Evolutionary conservation across 2,113 vertebrate species (phyloP).

Genomic region (Alces alces): DNA sequence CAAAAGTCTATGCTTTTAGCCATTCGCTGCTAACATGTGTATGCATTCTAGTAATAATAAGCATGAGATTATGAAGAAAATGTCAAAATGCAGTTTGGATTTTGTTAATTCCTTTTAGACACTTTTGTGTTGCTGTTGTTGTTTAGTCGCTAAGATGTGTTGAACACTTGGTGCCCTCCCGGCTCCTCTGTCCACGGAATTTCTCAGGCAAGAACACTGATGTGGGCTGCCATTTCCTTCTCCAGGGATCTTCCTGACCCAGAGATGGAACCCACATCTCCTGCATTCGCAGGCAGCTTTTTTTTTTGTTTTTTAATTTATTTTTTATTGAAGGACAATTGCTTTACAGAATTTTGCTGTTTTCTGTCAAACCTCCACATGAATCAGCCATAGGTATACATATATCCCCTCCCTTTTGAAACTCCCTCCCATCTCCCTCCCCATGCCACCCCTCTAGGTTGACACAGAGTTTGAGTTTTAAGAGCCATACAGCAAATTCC

Average conservation of each 20-base stretch:
- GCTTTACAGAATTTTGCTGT: background rate
- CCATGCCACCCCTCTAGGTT: background rate
- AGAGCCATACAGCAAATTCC: background rate
- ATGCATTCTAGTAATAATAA: background rate
- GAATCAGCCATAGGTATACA: background rate
- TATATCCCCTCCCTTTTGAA: background rate
- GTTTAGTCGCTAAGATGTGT: background rate
- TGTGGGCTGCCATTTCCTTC: background rate
- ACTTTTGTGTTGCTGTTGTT: background rate
- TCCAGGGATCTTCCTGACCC: background rate
- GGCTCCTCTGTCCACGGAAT: background rate
- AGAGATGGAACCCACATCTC: background rate
- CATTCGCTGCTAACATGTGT: background rate
- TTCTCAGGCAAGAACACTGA: background rate
- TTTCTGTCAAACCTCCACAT: background rate
- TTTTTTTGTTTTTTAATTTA: background rate
- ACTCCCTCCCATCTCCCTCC: background rate
- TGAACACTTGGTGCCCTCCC: background rate
- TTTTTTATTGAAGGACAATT: background rate
- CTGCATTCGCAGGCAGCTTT: background rate
- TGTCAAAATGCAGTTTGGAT: background rate
- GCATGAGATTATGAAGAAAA: rapidly evolving
- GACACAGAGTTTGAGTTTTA: background rate
- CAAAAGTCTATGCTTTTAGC: background rate
- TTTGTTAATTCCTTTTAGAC: background rate